Conservation (phyloP, 2,888 invertebrate genomes). For the Stramonita haemastoma region DNA sequence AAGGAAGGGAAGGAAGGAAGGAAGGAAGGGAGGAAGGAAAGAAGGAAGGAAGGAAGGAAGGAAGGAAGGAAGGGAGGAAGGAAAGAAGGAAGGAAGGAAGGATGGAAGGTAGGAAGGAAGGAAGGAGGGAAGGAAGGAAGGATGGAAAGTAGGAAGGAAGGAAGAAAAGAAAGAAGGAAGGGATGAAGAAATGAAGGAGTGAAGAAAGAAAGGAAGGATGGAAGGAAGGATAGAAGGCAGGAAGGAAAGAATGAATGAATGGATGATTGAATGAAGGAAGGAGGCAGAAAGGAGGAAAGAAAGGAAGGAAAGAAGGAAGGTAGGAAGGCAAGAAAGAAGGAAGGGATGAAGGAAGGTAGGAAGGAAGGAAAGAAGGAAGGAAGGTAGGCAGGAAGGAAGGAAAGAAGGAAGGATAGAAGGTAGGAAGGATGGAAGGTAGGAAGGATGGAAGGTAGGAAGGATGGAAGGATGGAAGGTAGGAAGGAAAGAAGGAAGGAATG, state of each 20-base stretch:
- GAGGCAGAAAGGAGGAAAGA: too few relatives aligned
- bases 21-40: background rate
- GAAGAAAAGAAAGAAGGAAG: background rate
- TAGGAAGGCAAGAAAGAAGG: background rate
- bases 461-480: too few relatives aligned
- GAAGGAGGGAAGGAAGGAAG: background rate
- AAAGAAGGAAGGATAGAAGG: background rate
- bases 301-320: too few relatives aligned
- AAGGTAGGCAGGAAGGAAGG: background rate
- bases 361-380: too few relatives aligned
- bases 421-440: background rate
- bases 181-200: background rate
- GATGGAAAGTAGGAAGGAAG: background rate
- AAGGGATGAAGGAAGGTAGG: background rate
- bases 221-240: background rate
- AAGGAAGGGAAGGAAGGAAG: background rate
- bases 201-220: background rate
- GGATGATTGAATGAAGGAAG: too few relatives aligned
- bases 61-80: background rate
- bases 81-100: background rate
- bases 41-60: background rate
- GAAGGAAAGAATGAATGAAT: background rate
- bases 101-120: background rate
- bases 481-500: too few relatives aligned
- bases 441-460: too few relatives aligned